Evolutionary conservation across 2,888 invertebrate species (phyloP).

Genomic region (Xestia sexstrigata): DNA sequence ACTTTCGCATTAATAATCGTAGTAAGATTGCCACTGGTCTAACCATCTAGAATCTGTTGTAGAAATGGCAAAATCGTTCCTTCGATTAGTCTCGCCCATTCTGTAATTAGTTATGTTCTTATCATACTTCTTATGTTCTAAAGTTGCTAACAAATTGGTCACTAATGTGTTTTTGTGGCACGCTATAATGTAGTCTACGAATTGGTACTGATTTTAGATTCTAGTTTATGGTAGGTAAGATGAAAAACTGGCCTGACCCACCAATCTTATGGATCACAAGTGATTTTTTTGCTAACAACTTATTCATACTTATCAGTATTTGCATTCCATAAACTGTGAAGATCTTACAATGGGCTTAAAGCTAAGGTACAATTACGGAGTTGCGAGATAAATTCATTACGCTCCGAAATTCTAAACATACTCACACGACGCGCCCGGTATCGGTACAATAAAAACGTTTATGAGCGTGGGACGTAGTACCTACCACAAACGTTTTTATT

Average conservation of each 20-base stretch:
- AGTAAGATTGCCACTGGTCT: too few species aligned
- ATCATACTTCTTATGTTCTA: background rate
- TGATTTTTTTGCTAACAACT: background rate
- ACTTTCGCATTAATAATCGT: too few species aligned
- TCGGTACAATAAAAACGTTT: background rate
- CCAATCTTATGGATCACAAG: background rate
- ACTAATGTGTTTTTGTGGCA: background rate
- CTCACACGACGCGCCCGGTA: background rate
- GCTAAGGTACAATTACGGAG: too few species aligned
- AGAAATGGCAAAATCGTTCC: too few species aligned
- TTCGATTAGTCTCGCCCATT: background rate
- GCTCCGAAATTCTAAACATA: background rate
- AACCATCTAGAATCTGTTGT: background rate
- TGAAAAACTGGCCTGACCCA: background rate
- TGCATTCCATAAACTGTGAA: too few species aligned
- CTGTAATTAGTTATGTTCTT: background rate
- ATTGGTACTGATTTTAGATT: background rate
- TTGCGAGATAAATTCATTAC: constrained; percentile 2
- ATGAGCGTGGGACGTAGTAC: background rate
- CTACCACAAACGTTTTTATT: constrained; percentile 21
- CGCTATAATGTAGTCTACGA: background rate
- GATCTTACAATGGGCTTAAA: too few species aligned
- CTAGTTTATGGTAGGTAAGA: background rate
- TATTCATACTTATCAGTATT: too few species aligned
- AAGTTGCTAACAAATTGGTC: background rate